These are phyloP conservation scores for Drosophila lowei DNA, from an alignment of 1,140 invertebrate genomes.

Conservation along the genomic window DNA sequence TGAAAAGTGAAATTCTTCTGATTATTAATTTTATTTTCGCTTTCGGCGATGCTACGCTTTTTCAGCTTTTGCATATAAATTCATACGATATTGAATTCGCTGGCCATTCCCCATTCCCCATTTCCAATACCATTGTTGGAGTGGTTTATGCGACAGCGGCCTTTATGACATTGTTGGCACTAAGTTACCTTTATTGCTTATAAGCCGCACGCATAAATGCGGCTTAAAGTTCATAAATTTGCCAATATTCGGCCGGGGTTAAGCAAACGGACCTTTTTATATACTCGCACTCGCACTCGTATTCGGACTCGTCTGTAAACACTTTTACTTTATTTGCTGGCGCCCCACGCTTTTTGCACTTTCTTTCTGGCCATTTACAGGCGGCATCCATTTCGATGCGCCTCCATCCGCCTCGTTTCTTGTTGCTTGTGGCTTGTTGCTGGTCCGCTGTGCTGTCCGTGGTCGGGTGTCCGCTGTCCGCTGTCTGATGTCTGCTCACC, in stretches of 20 bases:
- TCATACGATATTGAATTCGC: constrained; percentile 61
- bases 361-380: constrained; percentile 49
- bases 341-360: constrained; percentile 51
- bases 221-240: constrained; percentile 80
- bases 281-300: constrained; percentile 10
- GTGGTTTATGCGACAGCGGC: constrained; percentile 71
- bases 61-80: constrained; percentile 69
- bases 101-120: constrained; percentile 8
- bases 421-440: background rate
- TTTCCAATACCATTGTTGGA: constrained; percentile 5
- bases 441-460: constrained; percentile 17
- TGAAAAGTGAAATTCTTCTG: constrained; percentile 81
- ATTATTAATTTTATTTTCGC: constrained; percentile 82
- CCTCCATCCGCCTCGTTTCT: background rate
- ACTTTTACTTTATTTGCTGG: constrained; percentile 50
- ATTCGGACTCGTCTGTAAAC: constrained; percentile 30
- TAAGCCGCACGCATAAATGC: constrained; percentile 80
- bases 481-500: constrained; percentile 16
- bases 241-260: constrained; percentile 60
- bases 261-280: constrained; percentile 26
- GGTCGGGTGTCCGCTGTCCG: constrained; percentile 14
- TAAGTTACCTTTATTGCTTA: constrained; percentile 81
- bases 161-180: constrained; percentile 78
- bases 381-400: constrained; percentile 7
- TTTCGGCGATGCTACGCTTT: constrained; percentile 73